Conservation (phyloP, 2,113 vertebrate genomes). For the Tautogolabrus adspersus region DNA sequence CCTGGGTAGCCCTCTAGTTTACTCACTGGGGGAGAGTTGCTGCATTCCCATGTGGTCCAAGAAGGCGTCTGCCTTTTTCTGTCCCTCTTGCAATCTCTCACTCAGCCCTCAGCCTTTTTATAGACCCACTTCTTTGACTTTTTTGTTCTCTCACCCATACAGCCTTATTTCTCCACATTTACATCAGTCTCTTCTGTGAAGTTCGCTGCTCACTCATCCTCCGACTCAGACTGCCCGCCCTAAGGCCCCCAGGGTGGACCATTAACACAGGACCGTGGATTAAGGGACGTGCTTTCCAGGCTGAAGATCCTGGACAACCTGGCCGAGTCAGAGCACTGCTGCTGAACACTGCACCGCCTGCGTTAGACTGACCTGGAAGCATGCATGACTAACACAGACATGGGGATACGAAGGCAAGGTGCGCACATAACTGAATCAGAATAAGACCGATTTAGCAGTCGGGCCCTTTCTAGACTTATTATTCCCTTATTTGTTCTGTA, state of each 20-base stretch:
- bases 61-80: constrained; percentile 8
- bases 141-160: constrained; percentile 57
- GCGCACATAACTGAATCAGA: neutral
- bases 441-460: neutral
- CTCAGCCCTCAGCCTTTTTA: constrained; percentile 32
- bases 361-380: constrained; percentile 17
- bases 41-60: constrained; percentile 50
- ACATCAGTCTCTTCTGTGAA: constrained; percentile 75
- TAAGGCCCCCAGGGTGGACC: constrained; percentile 41
- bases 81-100: neutral
- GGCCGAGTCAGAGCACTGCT: constrained; percentile 31
- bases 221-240: constrained; percentile 51
- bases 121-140: constrained; percentile 47
- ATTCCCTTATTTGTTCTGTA: neutral
- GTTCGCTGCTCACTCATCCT: constrained; percentile 63
- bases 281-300: constrained; percentile 48
- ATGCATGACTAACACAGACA: constrained; percentile 4
- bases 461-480: neutral
- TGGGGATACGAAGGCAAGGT: neutral
- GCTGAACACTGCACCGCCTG: constrained; percentile 19
- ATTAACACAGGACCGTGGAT: constrained; percentile 65
- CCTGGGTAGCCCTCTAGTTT: constrained; percentile 31
- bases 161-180: constrained; percentile 77
- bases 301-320: constrained; percentile 66
- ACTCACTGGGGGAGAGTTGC: constrained; percentile 34